These are phyloP conservation scores for Thryonomys swinderianus DNA, from an alignment of 2,113 vertebrate species.

Conservation along the genomic window DNA sequence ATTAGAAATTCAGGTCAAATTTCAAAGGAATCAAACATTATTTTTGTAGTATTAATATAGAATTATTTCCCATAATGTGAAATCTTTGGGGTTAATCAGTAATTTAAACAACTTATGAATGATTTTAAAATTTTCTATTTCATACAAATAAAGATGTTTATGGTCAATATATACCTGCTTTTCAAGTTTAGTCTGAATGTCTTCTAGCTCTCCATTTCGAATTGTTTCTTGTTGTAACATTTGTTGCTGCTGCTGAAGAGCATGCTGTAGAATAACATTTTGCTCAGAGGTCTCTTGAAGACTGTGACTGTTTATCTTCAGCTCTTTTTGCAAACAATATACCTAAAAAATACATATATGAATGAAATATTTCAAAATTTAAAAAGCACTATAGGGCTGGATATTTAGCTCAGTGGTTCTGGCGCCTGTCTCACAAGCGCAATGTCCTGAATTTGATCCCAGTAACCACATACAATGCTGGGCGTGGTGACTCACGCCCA, in stretches of 20 bases:
- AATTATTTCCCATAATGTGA: background rate
- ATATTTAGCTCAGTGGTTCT: no score
- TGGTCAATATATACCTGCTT: slow-evolving; percentile 87
- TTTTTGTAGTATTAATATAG: slow-evolving; percentile 5
- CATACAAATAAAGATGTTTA: slow-evolving; percentile 50
- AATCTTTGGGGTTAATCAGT: background rate
- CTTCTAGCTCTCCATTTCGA: slow-evolving; percentile 93
- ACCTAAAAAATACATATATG: slow-evolving; percentile 85
- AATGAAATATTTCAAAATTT: slow-evolving; percentile 42
- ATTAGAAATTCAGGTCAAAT: background rate
- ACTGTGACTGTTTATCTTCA: slow-evolving; percentile 87
- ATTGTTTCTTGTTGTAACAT: slow-evolving; percentile 95
- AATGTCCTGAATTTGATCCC: no score
- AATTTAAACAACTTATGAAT: slow-evolving; percentile 32
- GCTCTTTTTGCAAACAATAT: slow-evolving; percentile 90
- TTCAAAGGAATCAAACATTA: slow-evolving; percentile 33
- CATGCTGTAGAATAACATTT: slow-evolving; percentile 91
- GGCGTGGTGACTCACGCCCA: no score
- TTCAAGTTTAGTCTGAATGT: slow-evolving; percentile 92
- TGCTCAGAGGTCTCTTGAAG: slow-evolving; percentile 90
- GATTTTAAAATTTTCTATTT: slow-evolving; percentile 34
- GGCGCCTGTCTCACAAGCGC: no score
- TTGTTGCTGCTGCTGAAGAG: slow-evolving; percentile 92
- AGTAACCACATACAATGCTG: no score
- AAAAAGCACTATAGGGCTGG: background rate